Conservation (phyloP, 2,113 vertebrate genomes). For the Amphiprion percula region DNA sequence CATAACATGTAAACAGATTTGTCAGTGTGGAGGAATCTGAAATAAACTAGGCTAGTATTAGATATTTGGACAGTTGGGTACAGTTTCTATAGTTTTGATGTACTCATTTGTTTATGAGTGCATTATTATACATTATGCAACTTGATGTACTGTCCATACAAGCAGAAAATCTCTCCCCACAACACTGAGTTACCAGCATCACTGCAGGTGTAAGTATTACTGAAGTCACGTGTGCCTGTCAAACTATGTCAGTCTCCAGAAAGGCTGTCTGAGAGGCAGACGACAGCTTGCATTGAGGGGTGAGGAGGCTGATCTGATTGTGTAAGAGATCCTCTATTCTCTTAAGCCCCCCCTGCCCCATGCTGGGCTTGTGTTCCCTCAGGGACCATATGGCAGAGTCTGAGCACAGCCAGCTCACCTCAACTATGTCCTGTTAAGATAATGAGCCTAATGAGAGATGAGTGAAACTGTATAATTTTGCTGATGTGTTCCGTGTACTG, state of each 20-base stretch:
- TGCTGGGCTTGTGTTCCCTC: conserved; percentile 57
- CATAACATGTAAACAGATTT: too few relatives aligned
- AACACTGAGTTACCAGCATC: not conserved
- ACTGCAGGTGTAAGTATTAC: not conserved
- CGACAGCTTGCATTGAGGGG: conserved; percentile 76
- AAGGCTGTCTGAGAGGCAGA: conserved; percentile 65
- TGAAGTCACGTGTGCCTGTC: not conserved
- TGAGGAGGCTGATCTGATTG: conserved; percentile 74
- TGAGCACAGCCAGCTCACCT: conserved; percentile 46
- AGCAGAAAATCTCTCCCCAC: not conserved
- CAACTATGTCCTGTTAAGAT: conserved; percentile 20
- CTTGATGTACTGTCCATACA: too few relatives aligned
- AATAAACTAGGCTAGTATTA: too few relatives aligned
- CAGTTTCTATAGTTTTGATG: too few relatives aligned
- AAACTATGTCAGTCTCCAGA: conserved; percentile 10
- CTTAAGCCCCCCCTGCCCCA: conserved; percentile 69
- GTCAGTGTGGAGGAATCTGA: too few relatives aligned
- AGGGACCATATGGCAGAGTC: conserved; percentile 73
- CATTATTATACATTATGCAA: too few relatives aligned
- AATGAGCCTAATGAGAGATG: conserved; percentile 29
- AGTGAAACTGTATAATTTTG: conserved; percentile 6
- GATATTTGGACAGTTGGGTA: too few relatives aligned
- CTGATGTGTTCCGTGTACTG: not conserved
- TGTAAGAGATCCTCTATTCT: conserved; percentile 66
- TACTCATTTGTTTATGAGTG: too few relatives aligned